A percentile compares a stretch with the other conserved stretches of the same genome.
phyloP scores from a whole-genome alignment of 2,888 invertebrate genomes.

The Cataglyphis rosenhaueri region DNA sequence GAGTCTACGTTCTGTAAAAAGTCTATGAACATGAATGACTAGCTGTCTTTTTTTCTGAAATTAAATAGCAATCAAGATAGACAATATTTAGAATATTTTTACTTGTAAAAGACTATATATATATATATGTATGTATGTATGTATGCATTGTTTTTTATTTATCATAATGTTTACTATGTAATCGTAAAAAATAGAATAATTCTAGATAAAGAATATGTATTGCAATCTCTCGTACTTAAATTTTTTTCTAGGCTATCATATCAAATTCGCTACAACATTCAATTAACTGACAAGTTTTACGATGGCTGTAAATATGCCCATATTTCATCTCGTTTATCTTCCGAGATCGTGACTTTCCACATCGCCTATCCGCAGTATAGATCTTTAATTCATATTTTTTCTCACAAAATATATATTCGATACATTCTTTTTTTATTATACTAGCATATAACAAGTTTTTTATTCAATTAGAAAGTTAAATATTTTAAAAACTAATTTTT shows the following conservation, averaged over 20 bases:
- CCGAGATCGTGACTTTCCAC: constrained; percentile 44
- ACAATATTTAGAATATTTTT: constrained; percentile 12
- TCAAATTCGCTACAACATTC: constrained; percentile 68
- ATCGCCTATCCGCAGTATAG: constrained; percentile 35
- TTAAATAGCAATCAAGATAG: constrained; percentile 56
- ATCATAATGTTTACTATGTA: background rate
- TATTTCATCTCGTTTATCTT: constrained; percentile 63
- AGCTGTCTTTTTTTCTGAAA: constrained; percentile 50
- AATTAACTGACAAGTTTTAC: constrained; percentile 75
- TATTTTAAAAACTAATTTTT: background rate
- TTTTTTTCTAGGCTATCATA: constrained; percentile 34
- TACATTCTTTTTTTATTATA: background rate
- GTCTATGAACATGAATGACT: constrained; percentile 55
- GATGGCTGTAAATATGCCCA: constrained; percentile 73
- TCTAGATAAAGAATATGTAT: background rate
- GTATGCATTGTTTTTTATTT: background rate
- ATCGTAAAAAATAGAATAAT: background rate
- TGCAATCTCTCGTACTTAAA: background rate
- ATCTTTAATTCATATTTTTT: constrained; percentile 3
- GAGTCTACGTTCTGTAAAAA: constrained; percentile 48
- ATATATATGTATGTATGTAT: background rate
- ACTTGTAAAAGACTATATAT: background rate
- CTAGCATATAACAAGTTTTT: background rate
- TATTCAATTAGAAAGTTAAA: constrained; percentile 5
- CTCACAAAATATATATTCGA: background rate